A percentile compares a stretch with the other conserved stretches of the same genome.
Evolutionary conservation across 2,888 invertebrate genomes (phyloP).

Genomic region (Mesorhabditis sp.): DNA sequence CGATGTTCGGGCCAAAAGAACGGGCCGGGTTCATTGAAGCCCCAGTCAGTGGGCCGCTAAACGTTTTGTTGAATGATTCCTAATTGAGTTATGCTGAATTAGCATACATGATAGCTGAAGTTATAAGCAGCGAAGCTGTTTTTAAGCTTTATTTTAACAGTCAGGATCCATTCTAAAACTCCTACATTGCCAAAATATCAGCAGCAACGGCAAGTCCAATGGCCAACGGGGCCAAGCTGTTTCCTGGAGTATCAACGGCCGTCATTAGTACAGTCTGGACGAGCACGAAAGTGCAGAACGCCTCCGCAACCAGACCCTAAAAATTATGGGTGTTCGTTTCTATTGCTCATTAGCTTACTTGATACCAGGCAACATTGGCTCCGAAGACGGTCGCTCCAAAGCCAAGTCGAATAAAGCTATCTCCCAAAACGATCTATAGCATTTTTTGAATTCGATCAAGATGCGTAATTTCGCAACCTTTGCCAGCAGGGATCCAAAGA

Average conservation of each 20-base stretch:
- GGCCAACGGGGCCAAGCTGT: constrained; percentile 58
- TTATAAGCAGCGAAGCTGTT: no score
- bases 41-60: constrained; percentile 57
- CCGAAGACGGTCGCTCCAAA: constrained; percentile 28
- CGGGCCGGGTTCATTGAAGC: constrained; percentile 61
- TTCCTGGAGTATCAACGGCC: constrained; percentile 57
- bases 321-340: constrained; percentile 7
- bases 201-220: constrained; percentile 59
- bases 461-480: constrained; percentile 30
- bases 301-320: constrained; percentile 47
- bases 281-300: constrained; percentile 55
- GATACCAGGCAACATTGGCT: constrained; percentile 21
- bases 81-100: neutral
- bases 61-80: neutral
- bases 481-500: constrained; percentile 55
- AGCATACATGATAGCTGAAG: no score
- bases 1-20: constrained; percentile 60
- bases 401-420: constrained; percentile 16
- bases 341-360: constrained; percentile 14
- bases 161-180: neutral
- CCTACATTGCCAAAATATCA: constrained; percentile 58
- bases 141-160: neutral
- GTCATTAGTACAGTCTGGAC: constrained; percentile 59
- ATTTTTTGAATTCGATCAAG: neutral
- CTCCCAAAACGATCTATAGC: constrained; percentile 7